Conservation (phyloP, 2,888 invertebrate species). For the Epinotia nisella region DNA sequence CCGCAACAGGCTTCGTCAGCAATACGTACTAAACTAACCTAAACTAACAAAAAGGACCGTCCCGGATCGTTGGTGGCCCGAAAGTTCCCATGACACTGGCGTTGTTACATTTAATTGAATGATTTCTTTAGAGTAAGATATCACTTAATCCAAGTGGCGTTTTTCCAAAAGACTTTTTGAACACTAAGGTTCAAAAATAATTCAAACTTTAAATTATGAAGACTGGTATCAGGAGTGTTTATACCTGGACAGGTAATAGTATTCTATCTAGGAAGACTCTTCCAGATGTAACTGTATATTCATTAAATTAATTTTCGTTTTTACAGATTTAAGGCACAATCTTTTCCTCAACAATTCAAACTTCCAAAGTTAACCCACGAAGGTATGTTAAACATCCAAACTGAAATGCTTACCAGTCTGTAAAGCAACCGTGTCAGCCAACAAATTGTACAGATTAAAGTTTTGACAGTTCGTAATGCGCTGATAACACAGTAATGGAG, state of each 20-base stretch:
- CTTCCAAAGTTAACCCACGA: not conserved
- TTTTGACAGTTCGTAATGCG: constrained; percentile 43
- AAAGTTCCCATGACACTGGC: too few relatives aligned
- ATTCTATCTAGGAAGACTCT: not conserved
- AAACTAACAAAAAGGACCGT: too few relatives aligned
- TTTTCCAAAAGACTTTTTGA: not conserved
- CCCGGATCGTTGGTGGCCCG: too few relatives aligned
- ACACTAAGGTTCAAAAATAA: not conserved
- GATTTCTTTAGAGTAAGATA: too few relatives aligned
- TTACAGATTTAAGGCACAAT: not conserved
- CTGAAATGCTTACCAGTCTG: constrained; percentile 14
- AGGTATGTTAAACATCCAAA: not conserved
- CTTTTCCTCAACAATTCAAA: not conserved
- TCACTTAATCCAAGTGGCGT: too few relatives aligned
- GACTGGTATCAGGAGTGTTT: not conserved
- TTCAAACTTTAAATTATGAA: too few relatives aligned
- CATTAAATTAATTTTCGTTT: not conserved
- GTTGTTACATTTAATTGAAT: too few relatives aligned
- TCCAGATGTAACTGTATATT: too few relatives aligned
- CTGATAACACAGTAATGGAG: constrained; percentile 43
- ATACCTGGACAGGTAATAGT: not conserved
- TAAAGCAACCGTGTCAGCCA: constrained; percentile 33
- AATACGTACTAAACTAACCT: too few relatives aligned
- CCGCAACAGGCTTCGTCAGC: too few relatives aligned
- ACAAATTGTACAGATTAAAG: constrained; percentile 45